phyloP scores from a whole-genome alignment of 2,888 invertebrate genomes.

The Rambutsinella grinnellia region DNA sequence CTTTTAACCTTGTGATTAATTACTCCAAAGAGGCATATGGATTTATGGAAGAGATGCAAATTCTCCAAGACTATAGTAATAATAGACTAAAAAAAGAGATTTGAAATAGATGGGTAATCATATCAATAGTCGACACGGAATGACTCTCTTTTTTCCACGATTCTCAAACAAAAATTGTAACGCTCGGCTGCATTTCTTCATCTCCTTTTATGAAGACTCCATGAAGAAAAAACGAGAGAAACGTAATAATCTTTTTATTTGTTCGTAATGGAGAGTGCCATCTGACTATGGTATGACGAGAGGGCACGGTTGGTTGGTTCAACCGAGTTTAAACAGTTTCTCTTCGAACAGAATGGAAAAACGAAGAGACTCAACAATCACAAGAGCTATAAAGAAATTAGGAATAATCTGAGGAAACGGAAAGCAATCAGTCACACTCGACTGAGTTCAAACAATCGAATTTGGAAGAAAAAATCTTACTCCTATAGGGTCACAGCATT shows the following conservation, averaged over 20 bases:
- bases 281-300: constrained; percentile 16
- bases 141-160: background rate
- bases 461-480: constrained; percentile 38
- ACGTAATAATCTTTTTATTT: background rate
- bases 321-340: too few relatives aligned
- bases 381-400: constrained; percentile 56
- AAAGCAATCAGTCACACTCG: constrained; percentile 67
- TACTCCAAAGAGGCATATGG: too few relatives aligned
- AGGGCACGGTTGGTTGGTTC: too few relatives aligned
- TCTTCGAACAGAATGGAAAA: background rate
- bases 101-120: too few relatives aligned
- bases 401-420: constrained; percentile 66
- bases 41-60: too few relatives aligned
- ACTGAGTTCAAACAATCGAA: constrained; percentile 67
- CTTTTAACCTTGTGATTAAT: too few relatives aligned
- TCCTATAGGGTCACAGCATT: too few relatives aligned
- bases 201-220: too few relatives aligned
- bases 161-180: constrained; percentile 20
- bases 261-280: background rate
- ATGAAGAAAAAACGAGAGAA: too few relatives aligned
- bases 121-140: background rate
- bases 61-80: too few relatives aligned
- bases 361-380: too few relatives aligned
- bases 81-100: too few relatives aligned
- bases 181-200: background rate